Conservation (phyloP, 2,113 vertebrate genomes). For the Dicaeum eximium region DNA sequence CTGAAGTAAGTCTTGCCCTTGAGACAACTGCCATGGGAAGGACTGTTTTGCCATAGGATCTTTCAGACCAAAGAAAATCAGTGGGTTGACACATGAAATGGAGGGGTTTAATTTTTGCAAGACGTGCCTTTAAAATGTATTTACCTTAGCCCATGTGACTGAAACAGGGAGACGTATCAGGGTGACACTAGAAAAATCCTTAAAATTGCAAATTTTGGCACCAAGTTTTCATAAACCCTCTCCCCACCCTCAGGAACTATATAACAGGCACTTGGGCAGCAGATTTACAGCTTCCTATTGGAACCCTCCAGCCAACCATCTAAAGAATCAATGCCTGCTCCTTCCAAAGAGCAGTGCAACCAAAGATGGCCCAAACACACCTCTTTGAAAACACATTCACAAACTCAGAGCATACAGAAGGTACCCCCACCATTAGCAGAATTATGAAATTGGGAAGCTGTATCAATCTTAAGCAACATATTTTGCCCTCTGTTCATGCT, state of each 20-base stretch:
- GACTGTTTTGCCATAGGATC: background rate
- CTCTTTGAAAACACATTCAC: background rate
- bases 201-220: background rate
- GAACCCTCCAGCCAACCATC: background rate
- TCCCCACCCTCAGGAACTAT: background rate
- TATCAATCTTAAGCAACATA: background rate
- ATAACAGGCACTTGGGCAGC: background rate
- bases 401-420: background rate
- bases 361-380: background rate
- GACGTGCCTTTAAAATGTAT: background rate
- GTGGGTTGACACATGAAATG: background rate
- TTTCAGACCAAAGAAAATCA: background rate
- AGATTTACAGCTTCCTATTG: background rate
- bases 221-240: background rate
- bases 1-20: background rate
- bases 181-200: background rate
- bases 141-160: background rate
- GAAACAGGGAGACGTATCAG: background rate
- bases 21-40: background rate
- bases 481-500: background rate
- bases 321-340: slow-evolving; percentile 15
- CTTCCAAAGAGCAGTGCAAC: background rate
- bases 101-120: background rate
- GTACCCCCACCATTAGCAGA: background rate
- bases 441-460: background rate